Conservation (phyloP, 2,888 invertebrate genomes). For the Orthonevra nobilis region DNA sequence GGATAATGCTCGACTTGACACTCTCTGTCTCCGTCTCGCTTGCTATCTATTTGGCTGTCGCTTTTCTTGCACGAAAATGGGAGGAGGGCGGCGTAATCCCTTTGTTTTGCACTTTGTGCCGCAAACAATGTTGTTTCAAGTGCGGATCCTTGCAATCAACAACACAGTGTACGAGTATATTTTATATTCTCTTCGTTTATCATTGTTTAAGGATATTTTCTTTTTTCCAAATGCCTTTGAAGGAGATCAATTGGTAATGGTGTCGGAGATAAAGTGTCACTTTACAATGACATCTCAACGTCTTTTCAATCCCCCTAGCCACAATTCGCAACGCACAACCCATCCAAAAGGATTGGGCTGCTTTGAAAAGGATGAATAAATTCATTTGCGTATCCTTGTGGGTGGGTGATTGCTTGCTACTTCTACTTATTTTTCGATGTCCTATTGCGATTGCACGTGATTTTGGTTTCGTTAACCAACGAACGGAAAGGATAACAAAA, state of each 20-base stretch:
- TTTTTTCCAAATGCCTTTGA: conserved; percentile 1
- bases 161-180: no score
- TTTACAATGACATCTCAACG: conserved; percentile 50
- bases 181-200: conserved; percentile 10
- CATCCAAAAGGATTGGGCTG: neutral
- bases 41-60: conserved; percentile 26
- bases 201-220: conserved; percentile 37
- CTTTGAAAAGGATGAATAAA: conserved; percentile 41
- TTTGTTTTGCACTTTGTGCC: conserved; percentile 64
- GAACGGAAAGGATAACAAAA: no score
- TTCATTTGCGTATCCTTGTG: conserved; percentile 30
- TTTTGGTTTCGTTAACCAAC: conserved; percentile 31
- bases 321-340: no score
- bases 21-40: conserved; percentile 3
- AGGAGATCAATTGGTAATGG: conserved; percentile 64
- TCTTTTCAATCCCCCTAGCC: neutral
- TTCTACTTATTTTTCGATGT: conserved; percentile 26
- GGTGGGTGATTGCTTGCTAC: neutral
- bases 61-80: conserved; percentile 45
- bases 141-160: conserved; percentile 47
- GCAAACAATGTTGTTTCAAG: conserved; percentile 66
- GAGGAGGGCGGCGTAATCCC: conserved; percentile 55
- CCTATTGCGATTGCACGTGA: conserved; percentile 58
- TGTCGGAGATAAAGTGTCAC: conserved; percentile 51
- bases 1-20: conserved; percentile 57